Percentiles rank a stretch among this genome's conserved stretches.
phyloP scores from a whole-genome alignment of 2,113 vertebrate species.

The Baryphthengus martii region DNA sequence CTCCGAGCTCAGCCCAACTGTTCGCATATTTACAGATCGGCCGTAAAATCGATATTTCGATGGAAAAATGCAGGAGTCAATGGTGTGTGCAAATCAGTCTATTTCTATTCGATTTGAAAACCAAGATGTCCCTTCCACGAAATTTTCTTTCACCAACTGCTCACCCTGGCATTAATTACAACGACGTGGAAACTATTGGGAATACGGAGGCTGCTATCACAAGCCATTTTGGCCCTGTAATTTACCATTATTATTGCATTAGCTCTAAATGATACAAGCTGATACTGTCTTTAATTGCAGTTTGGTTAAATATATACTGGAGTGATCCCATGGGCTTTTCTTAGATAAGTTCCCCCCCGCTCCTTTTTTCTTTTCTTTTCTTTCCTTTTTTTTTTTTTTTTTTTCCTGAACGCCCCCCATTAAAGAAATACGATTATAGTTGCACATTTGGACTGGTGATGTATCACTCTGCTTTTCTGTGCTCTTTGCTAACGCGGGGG shows the following conservation, averaged over 20 bases:
- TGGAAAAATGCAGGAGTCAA: conserved; percentile 78
- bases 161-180: conserved; percentile 91
- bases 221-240: conserved; percentile 98
- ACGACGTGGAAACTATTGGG: conserved; percentile 87
- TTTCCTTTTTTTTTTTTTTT: conserved; percentile 26
- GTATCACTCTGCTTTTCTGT: conserved; percentile 93
- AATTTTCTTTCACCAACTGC: conserved; percentile 84
- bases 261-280: conserved; percentile 99
- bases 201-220: conserved; percentile 92
- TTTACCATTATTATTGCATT: conserved; percentile 99
- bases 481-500: conserved; percentile 95
- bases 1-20: conserved; percentile 27
- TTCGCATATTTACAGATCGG: conserved; percentile 76
- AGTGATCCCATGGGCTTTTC: conserved; percentile 85
- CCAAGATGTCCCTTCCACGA: conserved; percentile 79
- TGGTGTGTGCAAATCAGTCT: conserved; percentile 79
- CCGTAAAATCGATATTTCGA: conserved; percentile 82
- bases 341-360: conserved; percentile 73
- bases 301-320: conserved; percentile 95
- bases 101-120: conserved; percentile 80
- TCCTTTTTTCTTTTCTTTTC: neutral
- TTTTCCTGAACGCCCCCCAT: conserved; percentile 87
- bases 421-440: conserved; percentile 99
- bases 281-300: conserved; percentile 99
- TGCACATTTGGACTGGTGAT: conserved; percentile 94